phyloP scores from a whole-genome alignment of 2,797 vertebrate species.

The Danio jaintianensis region DNA sequence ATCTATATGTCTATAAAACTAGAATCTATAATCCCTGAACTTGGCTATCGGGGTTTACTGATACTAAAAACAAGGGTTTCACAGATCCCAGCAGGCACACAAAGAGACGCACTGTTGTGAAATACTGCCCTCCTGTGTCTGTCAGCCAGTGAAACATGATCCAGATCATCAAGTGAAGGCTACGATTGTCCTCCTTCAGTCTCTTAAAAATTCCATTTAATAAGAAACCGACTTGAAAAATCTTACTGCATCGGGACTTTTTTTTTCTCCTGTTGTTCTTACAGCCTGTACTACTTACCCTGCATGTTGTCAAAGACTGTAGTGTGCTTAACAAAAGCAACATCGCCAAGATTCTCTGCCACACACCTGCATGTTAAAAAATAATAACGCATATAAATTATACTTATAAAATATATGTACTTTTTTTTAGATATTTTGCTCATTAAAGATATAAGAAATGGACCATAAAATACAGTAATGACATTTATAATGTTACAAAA shows the following conservation, averaged over 20 bases:
- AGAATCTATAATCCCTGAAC: constrained; percentile 29
- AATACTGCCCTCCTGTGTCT: constrained; percentile 77
- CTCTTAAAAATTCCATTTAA: constrained; percentile 7
- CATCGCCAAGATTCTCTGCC: constrained; percentile 83
- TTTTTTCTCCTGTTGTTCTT: constrained; percentile 4
- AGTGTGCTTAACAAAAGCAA: constrained; percentile 84
- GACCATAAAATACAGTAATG: neutral
- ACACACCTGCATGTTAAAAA: constrained; percentile 74
- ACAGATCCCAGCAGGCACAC: constrained; percentile 25
- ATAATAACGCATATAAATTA: neutral
- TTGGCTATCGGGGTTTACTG: constrained; percentile 16
- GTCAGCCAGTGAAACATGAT: neutral
- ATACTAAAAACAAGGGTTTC: constrained; percentile 28
- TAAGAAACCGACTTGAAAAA: constrained; percentile 32
- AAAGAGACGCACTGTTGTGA: constrained; percentile 57
- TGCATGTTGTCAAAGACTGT: constrained; percentile 81
- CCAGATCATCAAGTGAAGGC: constrained; percentile 7
- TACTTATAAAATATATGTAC: neutral
- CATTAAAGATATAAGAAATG: neutral
- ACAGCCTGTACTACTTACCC: constrained; percentile 68
- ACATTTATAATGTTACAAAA: neutral
- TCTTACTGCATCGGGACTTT: constrained; percentile 12
- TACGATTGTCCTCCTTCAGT: constrained; percentile 20
- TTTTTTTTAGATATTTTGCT: neutral
- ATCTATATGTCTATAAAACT: neutral